phyloP scores from a whole-genome alignment of 1,140 invertebrate genomes.

The Hylaeus volcanicus region DNA sequence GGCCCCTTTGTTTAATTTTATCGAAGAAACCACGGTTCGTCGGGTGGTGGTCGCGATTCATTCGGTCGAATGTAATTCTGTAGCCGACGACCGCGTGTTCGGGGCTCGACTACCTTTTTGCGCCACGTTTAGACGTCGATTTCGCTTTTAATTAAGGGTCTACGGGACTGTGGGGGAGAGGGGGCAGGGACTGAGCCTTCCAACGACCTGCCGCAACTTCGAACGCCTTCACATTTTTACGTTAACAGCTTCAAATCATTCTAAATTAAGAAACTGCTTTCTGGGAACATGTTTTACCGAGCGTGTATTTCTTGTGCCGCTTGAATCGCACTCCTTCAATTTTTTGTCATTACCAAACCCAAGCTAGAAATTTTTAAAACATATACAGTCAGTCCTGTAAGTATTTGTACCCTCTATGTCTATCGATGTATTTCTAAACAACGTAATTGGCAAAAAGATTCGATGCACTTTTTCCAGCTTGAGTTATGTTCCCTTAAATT shows the following conservation, averaged over 20 bases:
- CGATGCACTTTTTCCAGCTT: no score
- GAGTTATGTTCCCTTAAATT: background rate
- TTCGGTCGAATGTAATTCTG: slow-evolving; percentile 55
- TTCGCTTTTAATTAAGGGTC: slow-evolving; percentile 42
- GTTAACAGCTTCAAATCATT: background rate
- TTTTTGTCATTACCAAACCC: no score
- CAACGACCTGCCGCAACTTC: background rate
- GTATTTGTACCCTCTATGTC: no score
- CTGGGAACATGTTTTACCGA: no score
- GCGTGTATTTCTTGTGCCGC: no score
- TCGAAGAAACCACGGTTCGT: slow-evolving; percentile 40
- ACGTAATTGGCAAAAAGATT: no score
- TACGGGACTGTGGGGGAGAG: background rate
- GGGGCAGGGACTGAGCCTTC: background rate
- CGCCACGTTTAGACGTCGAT: background rate
- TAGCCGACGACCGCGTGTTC: slow-evolving; percentile 9
- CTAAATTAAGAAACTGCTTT: background rate
- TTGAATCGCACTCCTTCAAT: no score
- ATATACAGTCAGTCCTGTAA: no score
- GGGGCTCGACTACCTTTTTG: background rate
- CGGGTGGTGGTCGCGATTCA: slow-evolving; percentile 7
- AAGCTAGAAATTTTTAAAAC: no score
- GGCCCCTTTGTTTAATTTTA: slow-evolving; percentile 48
- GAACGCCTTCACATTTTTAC: background rate
- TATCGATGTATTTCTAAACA: no score